A percentile compares a stretch with the other conserved stretches of the same genome.
These are phyloP conservation scores for Daphoenositta chrysoptera DNA, from an alignment of 2,113 vertebrate genomes.

Conservation along the genomic window DNA sequence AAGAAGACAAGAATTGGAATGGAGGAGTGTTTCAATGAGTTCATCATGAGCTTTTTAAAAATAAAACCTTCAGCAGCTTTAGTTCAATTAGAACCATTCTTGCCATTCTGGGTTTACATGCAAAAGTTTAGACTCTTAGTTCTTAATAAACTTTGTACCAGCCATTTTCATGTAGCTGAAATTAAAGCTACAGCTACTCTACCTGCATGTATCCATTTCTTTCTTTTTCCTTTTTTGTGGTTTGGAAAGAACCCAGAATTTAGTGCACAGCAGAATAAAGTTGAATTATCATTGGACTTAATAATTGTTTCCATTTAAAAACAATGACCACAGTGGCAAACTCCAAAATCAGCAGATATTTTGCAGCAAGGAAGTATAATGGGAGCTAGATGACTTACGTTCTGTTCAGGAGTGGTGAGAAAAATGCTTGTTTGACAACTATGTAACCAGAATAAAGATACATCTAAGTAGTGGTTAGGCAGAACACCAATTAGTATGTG, in stretches of 20 bases:
- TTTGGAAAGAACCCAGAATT: not conserved
- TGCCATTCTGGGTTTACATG: constrained; percentile 3
- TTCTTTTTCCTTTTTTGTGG: not conserved
- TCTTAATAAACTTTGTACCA: not conserved
- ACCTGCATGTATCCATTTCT: not conserved
- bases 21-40: constrained; percentile 62
- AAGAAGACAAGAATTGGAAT: constrained; percentile 52
- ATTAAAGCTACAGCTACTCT: not conserved
- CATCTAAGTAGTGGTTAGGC: not conserved
- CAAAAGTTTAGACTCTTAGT: not conserved
- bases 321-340: not conserved
- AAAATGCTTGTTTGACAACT: fast-evolving
- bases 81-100: constrained; percentile 51
- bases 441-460: not conserved
- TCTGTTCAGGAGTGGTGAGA: not conserved
- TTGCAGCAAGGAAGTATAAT: not conserved
- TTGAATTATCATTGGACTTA: not conserved
- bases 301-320: not conserved
- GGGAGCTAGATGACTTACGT: not conserved
- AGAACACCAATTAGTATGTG: not conserved
- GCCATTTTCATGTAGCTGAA: not conserved
- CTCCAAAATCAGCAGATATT: not conserved
- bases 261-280: not conserved
- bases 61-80: constrained; percentile 61
- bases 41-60: constrained; percentile 66